These are phyloP conservation scores for Melanotus villosus DNA, from an alignment of 2,888 invertebrate genomes.

Conservation along the genomic window DNA sequence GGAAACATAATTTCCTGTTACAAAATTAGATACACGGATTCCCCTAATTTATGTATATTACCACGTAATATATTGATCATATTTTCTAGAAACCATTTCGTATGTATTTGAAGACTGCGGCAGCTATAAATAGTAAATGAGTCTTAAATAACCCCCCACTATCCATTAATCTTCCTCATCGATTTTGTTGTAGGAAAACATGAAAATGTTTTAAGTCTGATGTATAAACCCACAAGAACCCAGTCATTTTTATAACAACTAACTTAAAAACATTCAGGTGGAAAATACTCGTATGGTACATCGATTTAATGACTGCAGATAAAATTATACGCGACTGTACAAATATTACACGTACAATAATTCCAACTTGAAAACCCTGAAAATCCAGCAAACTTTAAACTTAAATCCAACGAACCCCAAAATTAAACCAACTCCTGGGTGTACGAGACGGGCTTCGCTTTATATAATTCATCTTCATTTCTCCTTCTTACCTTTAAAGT, in stretches of 20 bases:
- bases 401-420: no score
- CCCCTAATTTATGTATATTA: slow-evolving; percentile 11
- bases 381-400: no score
- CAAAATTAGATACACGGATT: slow-evolving; percentile 3
- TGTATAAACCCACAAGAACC: not conserved
- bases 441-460: no score
- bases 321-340: no score
- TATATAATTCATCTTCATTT: not conserved
- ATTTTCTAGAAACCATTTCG: slow-evolving; percentile 15
- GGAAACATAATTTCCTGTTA: slow-evolving; percentile 3
- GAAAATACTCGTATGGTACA: no score
- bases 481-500: no score
- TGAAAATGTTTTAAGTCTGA: slow-evolving; percentile 1
- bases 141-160: slow-evolving; percentile 12
- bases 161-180: slow-evolving; percentile 21
- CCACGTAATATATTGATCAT: slow-evolving; percentile 23
- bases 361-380: no score
- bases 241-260: not conserved
- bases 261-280: not conserved
- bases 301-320: no score
- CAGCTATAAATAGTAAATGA: slow-evolving; percentile 24
- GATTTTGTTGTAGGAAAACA: slow-evolving; percentile 13
- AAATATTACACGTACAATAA: no score
- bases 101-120: slow-evolving; percentile 22
- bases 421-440: no score